A percentile compares a stretch with the other conserved stretches of the same genome.
phyloP scores from a whole-genome alignment of 2,888 invertebrate species.

The Pristionchus mayeri region DNA sequence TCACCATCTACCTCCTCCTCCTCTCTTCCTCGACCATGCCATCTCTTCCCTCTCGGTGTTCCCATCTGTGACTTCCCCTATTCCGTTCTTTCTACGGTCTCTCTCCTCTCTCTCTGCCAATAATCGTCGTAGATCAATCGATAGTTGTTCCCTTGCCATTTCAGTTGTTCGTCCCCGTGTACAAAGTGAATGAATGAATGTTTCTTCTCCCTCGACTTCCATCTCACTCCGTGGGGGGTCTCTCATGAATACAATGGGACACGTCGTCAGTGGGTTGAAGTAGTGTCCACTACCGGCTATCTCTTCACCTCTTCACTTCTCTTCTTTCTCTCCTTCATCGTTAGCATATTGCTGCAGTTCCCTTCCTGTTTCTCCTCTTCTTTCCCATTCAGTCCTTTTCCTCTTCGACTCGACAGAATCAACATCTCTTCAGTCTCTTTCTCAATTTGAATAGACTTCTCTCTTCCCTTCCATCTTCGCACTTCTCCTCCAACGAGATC shows the following conservation, averaged over 20 bases:
- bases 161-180: slow-evolving; percentile 22
- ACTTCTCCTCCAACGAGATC: too few relatives aligned
- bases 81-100: slow-evolving; percentile 15
- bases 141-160: slow-evolving; percentile 30
- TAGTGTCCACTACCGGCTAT: too few relatives aligned
- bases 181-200: slow-evolving; percentile 41
- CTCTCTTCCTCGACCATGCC: neutral
- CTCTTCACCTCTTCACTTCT: neutral
- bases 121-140: too few relatives aligned
- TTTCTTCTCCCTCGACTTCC: neutral
- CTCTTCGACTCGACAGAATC: too few relatives aligned
- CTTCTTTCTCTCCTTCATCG: neutral
- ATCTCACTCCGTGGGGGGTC: slow-evolving; percentile 2
- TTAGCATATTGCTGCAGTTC: slow-evolving; percentile 32
- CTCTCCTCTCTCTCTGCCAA: slow-evolving; percentile 10
- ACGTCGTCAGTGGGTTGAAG: neutral
- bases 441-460: neutral
- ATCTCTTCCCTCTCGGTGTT: slow-evolving; percentile 14
- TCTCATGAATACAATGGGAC: neutral
- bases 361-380: neutral
- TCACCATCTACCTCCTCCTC: neutral
- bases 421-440: neutral
- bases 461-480: neutral
- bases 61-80: neutral
- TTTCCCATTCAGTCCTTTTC: too few relatives aligned